phyloP scores from a whole-genome alignment of 1,140 invertebrate genomes.

The Megalonaias nervosa region DNA sequence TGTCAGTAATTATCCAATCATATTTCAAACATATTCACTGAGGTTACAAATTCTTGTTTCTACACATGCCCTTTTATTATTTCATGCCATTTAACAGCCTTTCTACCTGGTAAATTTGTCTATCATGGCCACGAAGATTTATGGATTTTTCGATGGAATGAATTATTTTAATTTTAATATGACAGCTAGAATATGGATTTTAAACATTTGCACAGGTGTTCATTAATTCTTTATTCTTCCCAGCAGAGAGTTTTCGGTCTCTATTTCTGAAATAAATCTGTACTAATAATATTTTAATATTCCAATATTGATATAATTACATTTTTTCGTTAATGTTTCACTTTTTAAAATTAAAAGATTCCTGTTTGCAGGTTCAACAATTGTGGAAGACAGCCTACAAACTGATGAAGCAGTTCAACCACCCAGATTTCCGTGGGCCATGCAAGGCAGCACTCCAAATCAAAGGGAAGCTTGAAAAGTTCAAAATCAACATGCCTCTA shows the following conservation, averaged over 20 bases:
- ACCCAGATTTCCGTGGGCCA: conserved; percentile 66
- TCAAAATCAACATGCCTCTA: conserved; percentile 71
- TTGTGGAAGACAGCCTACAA: conserved; percentile 71
- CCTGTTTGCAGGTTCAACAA: conserved; percentile 59
- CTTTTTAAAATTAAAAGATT: conserved; percentile 6
- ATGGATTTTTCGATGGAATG: background rate
- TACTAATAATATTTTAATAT: background rate
- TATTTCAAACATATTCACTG: no score
- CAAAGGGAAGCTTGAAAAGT: conserved; percentile 76
- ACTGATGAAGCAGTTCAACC: conserved; percentile 68
- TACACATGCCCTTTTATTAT: no score
- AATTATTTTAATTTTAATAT: background rate
- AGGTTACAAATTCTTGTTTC: no score
- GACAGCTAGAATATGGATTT: background rate
- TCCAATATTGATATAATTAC: no score
- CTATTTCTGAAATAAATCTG: background rate
- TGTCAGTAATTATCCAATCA: no score
- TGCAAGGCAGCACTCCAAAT: conserved; percentile 64
- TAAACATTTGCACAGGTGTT: background rate
- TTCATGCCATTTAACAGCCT: no score
- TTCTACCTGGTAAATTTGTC: no score
- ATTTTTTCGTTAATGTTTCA: no score
- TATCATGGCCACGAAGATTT: background rate
- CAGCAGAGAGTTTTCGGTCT: background rate
- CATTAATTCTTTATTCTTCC: no score